Percentiles rank a stretch among this genome's conserved stretches.
Evolutionary conservation across 2,797 vertebrate genomes (phyloP).

Genomic region (Coregonus sp.): DNA sequence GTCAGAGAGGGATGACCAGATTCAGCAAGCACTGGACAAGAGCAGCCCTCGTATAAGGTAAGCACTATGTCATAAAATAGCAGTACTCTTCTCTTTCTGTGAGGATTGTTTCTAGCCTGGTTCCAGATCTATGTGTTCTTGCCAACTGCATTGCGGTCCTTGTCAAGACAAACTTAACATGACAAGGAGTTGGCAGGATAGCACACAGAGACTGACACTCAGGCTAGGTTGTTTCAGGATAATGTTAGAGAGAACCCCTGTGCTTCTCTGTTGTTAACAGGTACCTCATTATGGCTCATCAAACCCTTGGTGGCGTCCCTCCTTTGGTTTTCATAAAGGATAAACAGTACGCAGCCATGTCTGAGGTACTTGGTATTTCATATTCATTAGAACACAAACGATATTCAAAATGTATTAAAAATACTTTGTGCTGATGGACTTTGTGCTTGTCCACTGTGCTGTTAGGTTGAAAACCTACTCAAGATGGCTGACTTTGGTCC

Average conservation of each 20-base stretch:
- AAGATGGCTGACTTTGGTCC: slow-evolving; percentile 56
- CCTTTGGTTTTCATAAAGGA: slow-evolving; percentile 43
- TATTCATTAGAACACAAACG: neutral
- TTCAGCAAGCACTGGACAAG: slow-evolving; percentile 66
- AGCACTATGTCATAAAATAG: neutral
- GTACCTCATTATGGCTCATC: slow-evolving; percentile 47
- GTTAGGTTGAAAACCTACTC: slow-evolving; percentile 59
- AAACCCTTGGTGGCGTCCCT: slow-evolving; percentile 43
- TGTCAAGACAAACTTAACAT: neutral
- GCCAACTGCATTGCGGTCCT: neutral
- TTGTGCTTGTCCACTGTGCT: neutral
- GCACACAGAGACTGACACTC: no score
- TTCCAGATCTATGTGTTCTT: neutral
- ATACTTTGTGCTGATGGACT: neutral
- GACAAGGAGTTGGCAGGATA: no score
- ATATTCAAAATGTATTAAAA: neutral
- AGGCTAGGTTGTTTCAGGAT: neutral
- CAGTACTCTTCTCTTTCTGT: neutral
- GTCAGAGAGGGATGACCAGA: slow-evolving; percentile 50
- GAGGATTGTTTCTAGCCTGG: neutral
- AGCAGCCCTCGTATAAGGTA: slow-evolving; percentile 76
- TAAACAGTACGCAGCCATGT: slow-evolving; percentile 35
- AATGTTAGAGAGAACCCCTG: neutral
- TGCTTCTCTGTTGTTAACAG: slow-evolving; percentile 19
- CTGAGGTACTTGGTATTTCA: slow-evolving; percentile 25